Evolutionary conservation across 30 jellyfish, hydroid and myxozoan genomes (phyloP).

Genomic region (Turritopsis dohrnii): DNA sequence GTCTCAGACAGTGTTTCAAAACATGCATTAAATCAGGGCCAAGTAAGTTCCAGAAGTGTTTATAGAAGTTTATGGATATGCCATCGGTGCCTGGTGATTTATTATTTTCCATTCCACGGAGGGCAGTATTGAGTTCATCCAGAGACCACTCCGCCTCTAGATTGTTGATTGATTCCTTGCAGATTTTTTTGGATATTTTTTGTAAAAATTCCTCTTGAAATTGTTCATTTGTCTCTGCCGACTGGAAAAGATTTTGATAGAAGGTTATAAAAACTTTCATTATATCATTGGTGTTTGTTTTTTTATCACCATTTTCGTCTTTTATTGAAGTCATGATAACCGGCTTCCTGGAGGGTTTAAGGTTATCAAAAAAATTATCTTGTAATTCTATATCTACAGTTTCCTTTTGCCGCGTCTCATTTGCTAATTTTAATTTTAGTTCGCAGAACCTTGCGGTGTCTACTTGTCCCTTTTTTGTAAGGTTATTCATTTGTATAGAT

Average conservation of each 20-base stretch:
- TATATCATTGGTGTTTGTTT: background rate
- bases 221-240: background rate
- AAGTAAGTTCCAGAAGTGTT: background rate
- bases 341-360: background rate
- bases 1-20: background rate
- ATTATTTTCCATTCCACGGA: background rate
- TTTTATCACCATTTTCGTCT: background rate
- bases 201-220: background rate
- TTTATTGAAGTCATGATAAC: background rate
- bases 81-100: conserved; percentile 4
- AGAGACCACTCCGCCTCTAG: background rate
- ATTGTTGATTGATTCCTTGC: background rate
- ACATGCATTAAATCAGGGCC: background rate
- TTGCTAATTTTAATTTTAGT: background rate
- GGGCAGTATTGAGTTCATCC: background rate
- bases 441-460: background rate
- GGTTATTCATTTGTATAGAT: background rate
- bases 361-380: background rate
- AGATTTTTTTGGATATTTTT: background rate
- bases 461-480: too few species aligned
- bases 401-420: background rate
- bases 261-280: too few species aligned
- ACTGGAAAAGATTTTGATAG: background rate
- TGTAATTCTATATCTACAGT: background rate
- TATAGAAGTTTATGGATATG: background rate